Conservation (phyloP, 2,888 invertebrate species). For the Rhabditoides inermis region DNA sequence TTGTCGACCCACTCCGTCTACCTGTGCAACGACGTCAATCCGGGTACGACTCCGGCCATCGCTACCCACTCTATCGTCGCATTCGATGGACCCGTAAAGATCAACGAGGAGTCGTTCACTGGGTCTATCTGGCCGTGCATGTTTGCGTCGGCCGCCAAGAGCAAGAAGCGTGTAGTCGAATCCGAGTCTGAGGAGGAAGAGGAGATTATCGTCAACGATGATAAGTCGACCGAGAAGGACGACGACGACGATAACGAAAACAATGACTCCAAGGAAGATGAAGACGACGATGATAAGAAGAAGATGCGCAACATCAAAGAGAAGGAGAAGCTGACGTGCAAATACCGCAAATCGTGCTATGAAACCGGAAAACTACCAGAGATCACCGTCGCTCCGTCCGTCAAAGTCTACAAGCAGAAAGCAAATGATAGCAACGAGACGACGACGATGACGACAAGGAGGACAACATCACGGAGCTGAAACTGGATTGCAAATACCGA, state of each 20-base stretch:
- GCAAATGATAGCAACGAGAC: background rate
- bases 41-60: too few relatives aligned
- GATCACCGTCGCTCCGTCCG: constrained; percentile 12
- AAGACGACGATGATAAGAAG: constrained; percentile 17
- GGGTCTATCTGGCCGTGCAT: constrained; percentile 14
- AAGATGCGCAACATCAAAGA: constrained; percentile 21
- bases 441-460: constrained; percentile 23
- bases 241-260: constrained; percentile 18
- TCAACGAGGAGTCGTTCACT: constrained; percentile 1
- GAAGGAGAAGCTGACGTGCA: constrained; percentile 35
- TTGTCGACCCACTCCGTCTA: constrained; percentile 11
- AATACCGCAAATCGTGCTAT: constrained; percentile 37
- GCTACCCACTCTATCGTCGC: background rate
- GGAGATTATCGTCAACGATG: constrained; percentile 21
- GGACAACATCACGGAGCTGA: constrained; percentile 14
- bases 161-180: constrained; percentile 15
- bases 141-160: constrained; percentile 17
- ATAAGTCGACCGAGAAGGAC: constrained; percentile 15
- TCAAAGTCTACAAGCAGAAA: background rate
- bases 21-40: constrained; percentile 19
- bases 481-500: constrained; percentile 34
- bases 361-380: constrained; percentile 24
- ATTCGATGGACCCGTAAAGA: background rate
- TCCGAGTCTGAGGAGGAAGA: constrained; percentile 17
- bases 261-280: constrained; percentile 11